Evolutionary conservation across 1,140 invertebrate genomes (phyloP).

Genomic region (Trigoniulus corallinus): DNA sequence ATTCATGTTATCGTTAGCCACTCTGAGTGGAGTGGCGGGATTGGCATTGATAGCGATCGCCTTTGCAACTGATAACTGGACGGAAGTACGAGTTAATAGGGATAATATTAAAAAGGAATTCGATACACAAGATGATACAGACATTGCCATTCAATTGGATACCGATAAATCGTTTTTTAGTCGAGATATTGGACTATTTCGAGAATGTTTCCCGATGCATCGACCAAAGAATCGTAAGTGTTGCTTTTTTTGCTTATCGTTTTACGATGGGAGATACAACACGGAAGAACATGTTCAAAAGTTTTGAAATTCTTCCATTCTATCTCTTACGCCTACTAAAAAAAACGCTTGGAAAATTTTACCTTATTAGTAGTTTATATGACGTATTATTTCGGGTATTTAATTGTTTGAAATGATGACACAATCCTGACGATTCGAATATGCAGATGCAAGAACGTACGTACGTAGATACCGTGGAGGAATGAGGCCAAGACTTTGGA

Average conservation of each 20-base stretch:
- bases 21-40: conserved; percentile 80
- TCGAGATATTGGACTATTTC: conserved; percentile 49
- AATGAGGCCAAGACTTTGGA: too few species aligned
- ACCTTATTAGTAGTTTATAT: too few species aligned
- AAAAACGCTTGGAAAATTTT: too few species aligned
- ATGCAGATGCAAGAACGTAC: too few species aligned
- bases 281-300: too few species aligned
- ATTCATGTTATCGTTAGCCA: conserved; percentile 80
- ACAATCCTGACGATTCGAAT: too few species aligned
- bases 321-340: too few species aligned
- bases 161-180: conserved; percentile 18
- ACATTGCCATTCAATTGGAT: conserved; percentile 12
- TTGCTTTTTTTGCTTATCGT: conserved; percentile 27
- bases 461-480: too few species aligned
- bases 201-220: conserved; percentile 78
- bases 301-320: too few species aligned
- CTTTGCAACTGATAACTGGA: conserved; percentile 90
- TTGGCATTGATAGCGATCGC: conserved; percentile 77
- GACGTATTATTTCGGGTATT: too few species aligned
- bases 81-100: conserved; percentile 75
- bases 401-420: too few species aligned
- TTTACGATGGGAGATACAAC: conserved; percentile 65
- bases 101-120: conserved; percentile 44
- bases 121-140: conserved; percentile 8
- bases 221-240: conserved; percentile 61